Evolutionary conservation across 2,113 vertebrate species (phyloP), one percentile per base, ranked within the genome.

Genomic region (Ctenodactylus gundi): DNA sequence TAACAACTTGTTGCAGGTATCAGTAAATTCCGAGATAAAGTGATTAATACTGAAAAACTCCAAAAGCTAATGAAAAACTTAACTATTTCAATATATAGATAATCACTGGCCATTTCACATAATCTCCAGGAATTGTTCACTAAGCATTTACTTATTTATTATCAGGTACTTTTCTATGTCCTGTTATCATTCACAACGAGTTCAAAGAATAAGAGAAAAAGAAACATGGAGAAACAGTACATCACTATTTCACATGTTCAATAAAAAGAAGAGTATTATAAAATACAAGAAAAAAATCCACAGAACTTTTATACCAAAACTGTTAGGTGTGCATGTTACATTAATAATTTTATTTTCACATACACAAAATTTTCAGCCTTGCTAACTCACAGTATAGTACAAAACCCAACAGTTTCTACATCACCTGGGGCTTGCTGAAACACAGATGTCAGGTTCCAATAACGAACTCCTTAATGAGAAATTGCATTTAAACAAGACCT

Each of bases 161-260:
- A 86, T 64, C 17, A 88, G 21, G 29, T 44, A 84, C 53, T 85
- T 94, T 83, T 64, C 75, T 90, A 85, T 13, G 12, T 64, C 23
- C 36, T n/a, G 91, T 58, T 92, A 67, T 60, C 60, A 92, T 67
- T 85, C 62, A 73, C 65, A 85, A 25, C 17, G 64, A 88, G 8
- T 82, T 80, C 27, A 83, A 93, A 94, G 46, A 83, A 44, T 78
- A 95, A 95, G 11, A 53, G 4, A 85, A 49, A 94, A 87, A 77
- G 51, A 93, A 92, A 72, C 27, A 84, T 7, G 18, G 36, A 65
- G n/a, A 60, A 93, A 70, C 73, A 72, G 83, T 75, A 13, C 31
- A 85, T 73, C 23, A 44, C 20, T 62, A 88, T 41, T 83, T 86
- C 39, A 73, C 17, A 72, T 34, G 31, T 53, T 89, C 51, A 72